Base-by-base conservation (phyloP, 2,797 vertebrate genomes). In the Arrhamphus sclerolepis region DNA sequence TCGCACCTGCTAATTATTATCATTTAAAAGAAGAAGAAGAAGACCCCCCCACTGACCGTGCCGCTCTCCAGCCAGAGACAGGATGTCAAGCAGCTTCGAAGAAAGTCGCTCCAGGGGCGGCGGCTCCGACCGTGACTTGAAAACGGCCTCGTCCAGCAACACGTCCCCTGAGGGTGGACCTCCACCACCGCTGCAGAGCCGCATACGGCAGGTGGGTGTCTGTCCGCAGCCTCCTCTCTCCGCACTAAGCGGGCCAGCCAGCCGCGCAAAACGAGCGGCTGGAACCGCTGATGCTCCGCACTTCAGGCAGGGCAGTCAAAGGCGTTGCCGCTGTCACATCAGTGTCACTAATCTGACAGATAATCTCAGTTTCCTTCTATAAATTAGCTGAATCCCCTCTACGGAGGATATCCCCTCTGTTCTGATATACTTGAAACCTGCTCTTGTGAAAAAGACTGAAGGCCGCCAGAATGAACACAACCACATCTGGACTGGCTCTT, bases 131-230 rank as follows among this genome's bases (percentile, higher is more conserved):
- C 55, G 80, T 47, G 74, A 90, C 86, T 47, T 85, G 87, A 94
- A 94, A 73, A 95, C 95, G 93, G 94, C 94, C 75, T 94, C 95
- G 59, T 94, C 96, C 59, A 89, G 88, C 90, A 92, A 92, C 88
- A 91, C 94, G 24, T 92, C 87, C 19, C 91, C 87, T 9, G 93
- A 93, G 60, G 93, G 90, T 85, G 94, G 90, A 71, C 93, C 89
- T 52, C 86, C 89, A 38, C 92, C 90, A 76, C 77, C 78, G 81
- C 91, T 93, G 78, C 93, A 93, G 78, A 88, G 80, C 84, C 95
- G 94, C 80, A 93, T 96, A 80, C 95, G 95, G 82, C 95, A 96
- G 96, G 96, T 96, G 92, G 90, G 95, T 96, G 78, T 84, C 67
- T 40, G 60, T 74, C 73, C 55, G 75, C 54, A 52, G 56, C 61